Base-by-base conservation (phyloP, 2,113 vertebrate species). In the Telmatochromis sp. region DNA sequence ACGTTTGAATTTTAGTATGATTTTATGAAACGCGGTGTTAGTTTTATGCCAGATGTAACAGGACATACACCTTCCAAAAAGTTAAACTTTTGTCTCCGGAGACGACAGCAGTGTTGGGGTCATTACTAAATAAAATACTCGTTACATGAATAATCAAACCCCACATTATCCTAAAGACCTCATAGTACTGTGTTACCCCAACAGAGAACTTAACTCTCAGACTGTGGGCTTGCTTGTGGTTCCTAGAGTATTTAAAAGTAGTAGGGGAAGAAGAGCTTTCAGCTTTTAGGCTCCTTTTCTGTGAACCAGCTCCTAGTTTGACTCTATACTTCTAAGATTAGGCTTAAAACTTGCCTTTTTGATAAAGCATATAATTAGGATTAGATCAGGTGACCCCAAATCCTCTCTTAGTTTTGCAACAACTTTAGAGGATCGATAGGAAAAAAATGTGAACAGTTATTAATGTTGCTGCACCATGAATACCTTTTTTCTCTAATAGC, bases 311-410 rank as follows among this genome's bases (percentile, higher is more conserved):
- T 60, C 28, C 15, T 17, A 6, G 57, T 60, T 60, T 10, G 57
- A 60, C 15, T 17, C 3, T 19, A 17, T 60, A 0, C 28, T 60
- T 0, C 14, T 60, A 60, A 10, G 14, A 31, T 60, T 17, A 31
- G 14, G 5, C 28, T 19, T 60, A 7, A 60, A 33, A 19, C 9
- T 7, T 60, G 15, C 2, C 28, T 33, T 60, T 60, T 0, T 33
- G 15, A 60, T 60, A 60, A 60, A 60, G 2, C 5, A 60, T 33
- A 10, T 60, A 33, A 17, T 60, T 60, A 60, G 57, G 57, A 4
- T 33, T 3, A 0, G 57, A 60, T 60, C 57, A 60, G 57, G 28
- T 60, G 57, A 60, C 28, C 3, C 0, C 3, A 15, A 60, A 60
- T 60, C 2, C 57, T 33, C 14, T 6, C 28, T 60, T 60, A 60